These are phyloP conservation scores for Dinocampus coccinellae DNA, from an alignment of 2,888 invertebrate genomes.

Conservation along the genomic window DNA sequence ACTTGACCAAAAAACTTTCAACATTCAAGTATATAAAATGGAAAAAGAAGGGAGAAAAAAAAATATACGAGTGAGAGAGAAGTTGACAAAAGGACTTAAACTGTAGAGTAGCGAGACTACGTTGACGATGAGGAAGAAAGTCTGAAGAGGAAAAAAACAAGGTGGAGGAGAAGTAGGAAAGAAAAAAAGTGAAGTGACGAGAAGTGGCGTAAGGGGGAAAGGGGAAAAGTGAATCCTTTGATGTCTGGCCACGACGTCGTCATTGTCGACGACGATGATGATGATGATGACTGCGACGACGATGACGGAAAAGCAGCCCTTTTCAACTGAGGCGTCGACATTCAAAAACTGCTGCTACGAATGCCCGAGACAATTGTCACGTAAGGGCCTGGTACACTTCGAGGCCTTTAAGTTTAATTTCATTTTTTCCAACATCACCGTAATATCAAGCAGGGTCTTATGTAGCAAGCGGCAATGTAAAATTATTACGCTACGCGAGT, in stretches of 20 bases:
- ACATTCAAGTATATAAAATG: not conserved
- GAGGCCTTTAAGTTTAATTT: no score
- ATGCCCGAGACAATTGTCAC: constrained; percentile 60
- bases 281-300: constrained; percentile 36
- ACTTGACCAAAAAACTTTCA: constrained; percentile 17
- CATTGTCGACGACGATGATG: constrained; percentile 31
- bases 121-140: not conserved
- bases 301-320: constrained; percentile 50
- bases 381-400: constrained; percentile 49
- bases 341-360: constrained; percentile 57
- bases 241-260: constrained; percentile 29
- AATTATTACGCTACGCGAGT: not conserved
- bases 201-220: constrained; percentile 31
- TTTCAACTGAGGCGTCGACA: constrained; percentile 63
- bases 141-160: constrained; percentile 30
- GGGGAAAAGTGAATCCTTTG: constrained; percentile 37
- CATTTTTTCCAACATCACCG: not conserved
- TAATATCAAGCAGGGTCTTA: not conserved
- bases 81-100: constrained; percentile 44
- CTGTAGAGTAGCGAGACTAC: not conserved
- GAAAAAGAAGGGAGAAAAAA: not conserved
- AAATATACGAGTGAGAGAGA: not conserved
- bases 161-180: constrained; percentile 26
- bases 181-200: constrained; percentile 31
- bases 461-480: not conserved